These are phyloP conservation scores for Sciurus vulgaris DNA, from an alignment of 2,797 vertebrate genomes.

Conservation along the genomic window DNA sequence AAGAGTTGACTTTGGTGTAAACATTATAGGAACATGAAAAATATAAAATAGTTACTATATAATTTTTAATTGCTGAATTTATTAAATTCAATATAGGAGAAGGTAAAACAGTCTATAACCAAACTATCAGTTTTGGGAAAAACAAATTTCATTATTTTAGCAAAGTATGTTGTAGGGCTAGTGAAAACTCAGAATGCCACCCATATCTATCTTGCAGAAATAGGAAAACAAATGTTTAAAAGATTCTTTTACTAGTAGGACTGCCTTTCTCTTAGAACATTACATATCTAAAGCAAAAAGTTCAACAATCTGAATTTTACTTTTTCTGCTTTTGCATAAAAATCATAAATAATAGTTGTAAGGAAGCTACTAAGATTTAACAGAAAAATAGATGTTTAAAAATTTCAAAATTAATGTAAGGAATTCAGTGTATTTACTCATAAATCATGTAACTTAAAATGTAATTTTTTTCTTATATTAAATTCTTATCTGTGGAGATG, in stretches of 20 bases:
- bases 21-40: conserved; percentile 2
- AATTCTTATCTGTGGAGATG: background rate
- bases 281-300: conserved; percentile 8
- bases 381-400: background rate
- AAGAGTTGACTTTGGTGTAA: conserved; percentile 10
- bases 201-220: background rate
- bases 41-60: background rate
- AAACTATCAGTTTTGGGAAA: background rate
- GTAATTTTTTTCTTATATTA: background rate
- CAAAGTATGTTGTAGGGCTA: background rate
- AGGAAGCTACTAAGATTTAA: conserved; percentile 28
- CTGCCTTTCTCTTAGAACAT: background rate
- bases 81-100: conserved; percentile 10
- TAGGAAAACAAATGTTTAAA: background rate
- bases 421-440: conserved; percentile 3
- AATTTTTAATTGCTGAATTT: background rate
- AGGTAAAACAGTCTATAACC: background rate
- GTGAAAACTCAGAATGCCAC: background rate
- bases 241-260: background rate
- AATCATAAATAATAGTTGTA: conserved; percentile 5
- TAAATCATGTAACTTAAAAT: background rate
- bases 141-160: background rate
- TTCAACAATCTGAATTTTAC: background rate
- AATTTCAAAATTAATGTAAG: conserved; percentile 10
- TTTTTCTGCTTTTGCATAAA: background rate